phyloP scores from a whole-genome alignment of 92 coral and sea anemone species.

The Bergia sp. region DNA sequence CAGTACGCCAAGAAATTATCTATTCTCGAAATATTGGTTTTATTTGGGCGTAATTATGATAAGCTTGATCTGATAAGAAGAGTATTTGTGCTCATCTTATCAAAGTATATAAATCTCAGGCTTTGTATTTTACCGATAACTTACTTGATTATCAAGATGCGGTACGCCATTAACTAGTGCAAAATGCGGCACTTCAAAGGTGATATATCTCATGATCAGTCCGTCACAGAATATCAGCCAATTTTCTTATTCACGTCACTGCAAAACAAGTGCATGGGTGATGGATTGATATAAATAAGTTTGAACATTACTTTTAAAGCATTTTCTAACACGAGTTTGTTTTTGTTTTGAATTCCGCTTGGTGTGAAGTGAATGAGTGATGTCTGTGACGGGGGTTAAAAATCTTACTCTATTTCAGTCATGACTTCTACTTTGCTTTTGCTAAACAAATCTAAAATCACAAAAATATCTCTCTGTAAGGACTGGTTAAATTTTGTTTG shows the following conservation, averaged over 20 bases:
- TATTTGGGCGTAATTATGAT: background rate
- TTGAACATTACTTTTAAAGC: background rate
- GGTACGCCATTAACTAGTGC: background rate
- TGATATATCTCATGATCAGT: background rate
- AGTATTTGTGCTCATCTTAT: background rate
- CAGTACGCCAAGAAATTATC: background rate
- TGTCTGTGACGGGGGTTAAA: background rate
- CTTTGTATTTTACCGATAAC: background rate
- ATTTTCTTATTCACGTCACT: background rate
- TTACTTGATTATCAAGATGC: background rate
- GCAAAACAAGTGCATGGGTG: background rate
- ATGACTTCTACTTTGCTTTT: background rate
- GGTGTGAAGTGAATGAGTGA: background rate
- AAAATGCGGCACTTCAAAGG: too few relatives aligned
- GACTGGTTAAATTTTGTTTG: background rate
- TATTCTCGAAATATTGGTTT: background rate
- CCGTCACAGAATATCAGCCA: background rate
- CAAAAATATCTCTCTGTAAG: background rate
- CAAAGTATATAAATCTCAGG: background rate
- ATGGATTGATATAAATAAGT: background rate
- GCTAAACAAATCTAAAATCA: background rate
- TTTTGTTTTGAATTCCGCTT: conserved; percentile 13
- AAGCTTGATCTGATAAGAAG: background rate
- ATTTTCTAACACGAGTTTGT: conserved; percentile 16
- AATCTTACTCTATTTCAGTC: background rate